Evolutionary conservation across 2,888 invertebrate genomes (phyloP).

Genomic region (Agrotis ipsilon): DNA sequence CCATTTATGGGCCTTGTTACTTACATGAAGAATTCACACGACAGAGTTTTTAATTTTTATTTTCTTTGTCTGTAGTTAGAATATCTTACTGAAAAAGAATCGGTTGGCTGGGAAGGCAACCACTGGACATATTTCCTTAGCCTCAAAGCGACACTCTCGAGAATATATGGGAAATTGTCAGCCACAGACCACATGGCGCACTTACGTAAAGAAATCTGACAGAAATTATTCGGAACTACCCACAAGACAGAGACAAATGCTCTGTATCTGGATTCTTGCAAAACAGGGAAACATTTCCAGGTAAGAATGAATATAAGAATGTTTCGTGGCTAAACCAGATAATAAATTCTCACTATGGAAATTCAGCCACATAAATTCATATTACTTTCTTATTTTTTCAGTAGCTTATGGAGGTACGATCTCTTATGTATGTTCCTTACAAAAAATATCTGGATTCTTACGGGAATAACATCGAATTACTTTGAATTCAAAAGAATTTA

Average conservation of each 20-base stretch:
- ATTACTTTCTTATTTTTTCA: slow-evolving; percentile 7
- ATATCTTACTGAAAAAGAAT: slow-evolving; percentile 10
- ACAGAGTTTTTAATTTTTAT: neutral
- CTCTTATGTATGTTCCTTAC: neutral
- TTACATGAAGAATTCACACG: neutral
- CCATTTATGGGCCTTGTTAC: neutral
- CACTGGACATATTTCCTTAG: slow-evolving; percentile 19
- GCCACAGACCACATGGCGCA: neutral
- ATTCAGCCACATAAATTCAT: slow-evolving; percentile 55
- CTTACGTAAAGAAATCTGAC: slow-evolving; percentile 19
- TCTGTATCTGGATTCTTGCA: neutral
- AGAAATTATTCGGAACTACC: neutral
- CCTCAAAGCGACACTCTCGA: neutral
- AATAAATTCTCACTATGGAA: slow-evolving; percentile 63
- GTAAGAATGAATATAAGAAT: slow-evolving; percentile 53
- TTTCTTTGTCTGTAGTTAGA: neutral
- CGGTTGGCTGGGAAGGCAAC: neutral
- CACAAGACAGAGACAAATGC: neutral
- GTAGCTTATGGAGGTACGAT: neutral
- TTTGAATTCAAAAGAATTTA: neutral
- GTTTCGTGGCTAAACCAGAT: slow-evolving; percentile 67
- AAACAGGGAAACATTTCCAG: slow-evolving; percentile 68
- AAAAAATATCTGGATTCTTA: neutral
- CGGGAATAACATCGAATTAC: neutral
- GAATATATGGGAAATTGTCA: slow-evolving; percentile 7